Conservation (phyloP, 2,797 vertebrate species). For the Thamnophis elegans region DNA sequence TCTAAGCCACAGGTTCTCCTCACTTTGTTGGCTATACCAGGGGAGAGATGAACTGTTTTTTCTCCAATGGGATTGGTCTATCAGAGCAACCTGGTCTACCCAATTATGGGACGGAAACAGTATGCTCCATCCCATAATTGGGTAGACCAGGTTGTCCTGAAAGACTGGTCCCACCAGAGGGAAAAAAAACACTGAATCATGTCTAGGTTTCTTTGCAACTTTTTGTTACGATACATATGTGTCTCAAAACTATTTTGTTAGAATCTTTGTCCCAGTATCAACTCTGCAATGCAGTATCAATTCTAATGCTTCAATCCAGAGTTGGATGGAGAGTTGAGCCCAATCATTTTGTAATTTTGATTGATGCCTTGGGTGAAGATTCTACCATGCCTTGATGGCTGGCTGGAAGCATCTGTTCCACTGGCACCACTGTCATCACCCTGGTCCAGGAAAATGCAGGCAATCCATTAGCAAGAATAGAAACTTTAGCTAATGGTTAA, state of each 20-base stretch:
- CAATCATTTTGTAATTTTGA: constrained; percentile 38
- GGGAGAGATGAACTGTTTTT: too few species aligned
- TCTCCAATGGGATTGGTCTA: too few species aligned
- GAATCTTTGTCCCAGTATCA: background rate
- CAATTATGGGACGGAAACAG: too few species aligned
- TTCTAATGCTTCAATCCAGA: constrained; percentile 22
- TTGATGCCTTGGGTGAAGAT: constrained; percentile 52
- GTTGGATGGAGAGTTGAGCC: constrained; percentile 29
- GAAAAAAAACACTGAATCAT: too few species aligned
- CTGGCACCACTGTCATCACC: constrained; percentile 15
- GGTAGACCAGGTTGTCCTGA: too few species aligned
- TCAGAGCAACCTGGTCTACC: too few species aligned
- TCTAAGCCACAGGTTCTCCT: too few species aligned
- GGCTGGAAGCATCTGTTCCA: constrained; percentile 45
- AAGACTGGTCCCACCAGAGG: too few species aligned
- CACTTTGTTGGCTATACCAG: too few species aligned
- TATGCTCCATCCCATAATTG: too few species aligned
- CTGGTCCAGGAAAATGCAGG: constrained; percentile 15
- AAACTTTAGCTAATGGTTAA: constrained; percentile 45
- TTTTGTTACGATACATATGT: background rate
- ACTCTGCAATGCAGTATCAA: background rate
- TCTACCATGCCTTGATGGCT: constrained; percentile 22
- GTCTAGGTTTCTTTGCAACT: background rate
- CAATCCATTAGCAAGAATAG: constrained; percentile 7
- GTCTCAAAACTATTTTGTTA: constrained; percentile 1